Percentiles rank a stretch among this genome's conserved stretches.
Evolutionary conservation across 64 coral and sea anemone species (phyloP).

Genomic region (Pocillopora damicornis): DNA sequence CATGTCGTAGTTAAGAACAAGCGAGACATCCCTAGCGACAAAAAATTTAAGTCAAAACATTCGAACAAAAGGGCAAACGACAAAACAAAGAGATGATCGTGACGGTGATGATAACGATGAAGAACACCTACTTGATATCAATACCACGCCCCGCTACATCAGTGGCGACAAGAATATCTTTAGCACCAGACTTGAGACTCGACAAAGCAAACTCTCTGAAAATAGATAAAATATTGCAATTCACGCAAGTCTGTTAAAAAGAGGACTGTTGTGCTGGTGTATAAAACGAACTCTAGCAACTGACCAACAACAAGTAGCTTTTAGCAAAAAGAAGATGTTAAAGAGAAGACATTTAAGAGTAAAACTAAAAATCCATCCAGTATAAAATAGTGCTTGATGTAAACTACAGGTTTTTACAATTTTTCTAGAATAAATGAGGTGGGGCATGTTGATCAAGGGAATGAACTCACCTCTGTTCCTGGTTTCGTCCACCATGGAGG

Average conservation of each 20-base stretch:
- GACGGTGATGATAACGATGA: no score
- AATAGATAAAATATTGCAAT: background rate
- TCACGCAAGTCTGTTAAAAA: no score
- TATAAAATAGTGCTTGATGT: no score
- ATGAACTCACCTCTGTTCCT: slow-evolving; percentile 75
- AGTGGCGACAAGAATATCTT: slow-evolving; percentile 94
- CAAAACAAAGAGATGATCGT: background rate
- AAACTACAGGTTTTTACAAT: background rate
- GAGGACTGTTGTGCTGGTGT: no score
- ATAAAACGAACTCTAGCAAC: no score
- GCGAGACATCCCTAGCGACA: slow-evolving; percentile 86
- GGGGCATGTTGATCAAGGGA: background rate
- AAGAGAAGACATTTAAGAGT: no score
- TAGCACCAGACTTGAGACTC: slow-evolving; percentile 90
- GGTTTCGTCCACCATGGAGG: slow-evolving; percentile 91
- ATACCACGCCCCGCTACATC: slow-evolving; percentile 99
- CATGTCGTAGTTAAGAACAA: slow-evolving; percentile 99
- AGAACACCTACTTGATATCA: slow-evolving; percentile 85
- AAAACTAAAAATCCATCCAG: no score
- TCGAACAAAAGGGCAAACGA: background rate
- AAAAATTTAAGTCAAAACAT: background rate
- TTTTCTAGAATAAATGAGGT: background rate
- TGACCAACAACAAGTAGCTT: no score
- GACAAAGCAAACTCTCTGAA: slow-evolving; percentile 95
- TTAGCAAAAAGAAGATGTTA: no score